Evolutionary conservation across 2,797 vertebrate species (phyloP).

Genomic region (Onychomys leucogaster): DNA sequence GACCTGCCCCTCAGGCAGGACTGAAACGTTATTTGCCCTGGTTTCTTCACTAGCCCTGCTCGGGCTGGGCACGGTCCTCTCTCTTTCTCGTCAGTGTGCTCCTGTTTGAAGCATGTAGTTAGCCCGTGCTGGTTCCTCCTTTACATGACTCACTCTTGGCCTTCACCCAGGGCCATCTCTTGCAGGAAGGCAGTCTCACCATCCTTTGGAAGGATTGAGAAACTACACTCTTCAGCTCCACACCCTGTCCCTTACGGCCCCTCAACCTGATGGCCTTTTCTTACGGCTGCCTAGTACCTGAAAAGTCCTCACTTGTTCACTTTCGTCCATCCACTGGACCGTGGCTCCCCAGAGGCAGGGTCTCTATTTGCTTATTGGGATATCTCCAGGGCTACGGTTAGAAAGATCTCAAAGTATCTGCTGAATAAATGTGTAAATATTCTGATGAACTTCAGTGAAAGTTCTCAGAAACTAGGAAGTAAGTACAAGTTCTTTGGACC

Average conservation of each 20-base stretch:
- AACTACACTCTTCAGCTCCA: not conserved
- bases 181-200: not conserved
- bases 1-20: not conserved
- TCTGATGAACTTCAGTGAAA: not conserved
- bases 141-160: not conserved
- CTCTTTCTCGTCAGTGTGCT: not conserved
- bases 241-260: not conserved
- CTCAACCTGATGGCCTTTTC: not conserved
- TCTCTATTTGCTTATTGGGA: not conserved
- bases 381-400: not conserved
- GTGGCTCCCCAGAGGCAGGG: not conserved
- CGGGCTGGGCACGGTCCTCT: not conserved
- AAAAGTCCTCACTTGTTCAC: not conserved
- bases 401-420: not conserved
- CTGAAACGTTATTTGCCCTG: not conserved
- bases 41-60: not conserved
- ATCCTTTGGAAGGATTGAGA: not conserved
- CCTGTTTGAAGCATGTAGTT: not conserved
- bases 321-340: not conserved
- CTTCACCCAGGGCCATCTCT: not conserved
- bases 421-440: constrained; percentile 27
- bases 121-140: not conserved
- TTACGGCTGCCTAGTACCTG: not conserved
- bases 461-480: not conserved
- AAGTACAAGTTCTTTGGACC: not conserved